phyloP scores from a whole-genome alignment of 1,140 invertebrate species.

The Pollicipes pollicipes region DNA sequence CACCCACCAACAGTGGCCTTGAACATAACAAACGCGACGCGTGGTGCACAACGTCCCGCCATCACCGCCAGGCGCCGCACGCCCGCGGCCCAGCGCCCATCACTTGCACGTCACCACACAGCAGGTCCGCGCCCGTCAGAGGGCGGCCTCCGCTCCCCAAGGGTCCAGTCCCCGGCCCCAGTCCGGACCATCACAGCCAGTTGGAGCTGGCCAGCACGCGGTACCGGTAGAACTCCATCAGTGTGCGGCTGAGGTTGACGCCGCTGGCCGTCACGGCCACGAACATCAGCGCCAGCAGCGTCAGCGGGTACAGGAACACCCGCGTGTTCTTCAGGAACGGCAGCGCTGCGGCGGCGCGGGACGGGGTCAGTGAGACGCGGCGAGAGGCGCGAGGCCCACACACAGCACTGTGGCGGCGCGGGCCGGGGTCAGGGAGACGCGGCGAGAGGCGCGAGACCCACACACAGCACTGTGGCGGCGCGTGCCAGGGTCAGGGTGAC shows the following conservation, averaged over 20 bases:
- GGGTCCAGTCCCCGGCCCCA: too few relatives aligned
- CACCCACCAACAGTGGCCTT: too few relatives aligned
- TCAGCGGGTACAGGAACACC: constrained; percentile 67
- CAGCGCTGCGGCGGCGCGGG: constrained; percentile 47
- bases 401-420: not conserved
- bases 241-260: constrained; percentile 45
- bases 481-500: too few relatives aligned
- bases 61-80: too few relatives aligned
- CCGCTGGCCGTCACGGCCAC: constrained; percentile 46
- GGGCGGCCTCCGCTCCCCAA: too few relatives aligned
- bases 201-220: constrained; percentile 32
- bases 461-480: too few relatives aligned
- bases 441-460: not conserved
- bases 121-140: not conserved
- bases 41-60: too few relatives aligned
- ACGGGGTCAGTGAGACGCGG: constrained; percentile 8
- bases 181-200: too few relatives aligned
- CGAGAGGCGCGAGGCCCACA: not conserved
- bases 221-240: constrained; percentile 63
- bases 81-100: too few relatives aligned
- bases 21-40: too few relatives aligned
- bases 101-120: not conserved
- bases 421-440: too few relatives aligned
- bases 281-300: constrained; percentile 58
- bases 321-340: constrained; percentile 77